Base-by-base conservation (phyloP, 2,888 invertebrate genomes). In the Drosophila silvestris region DNA sequence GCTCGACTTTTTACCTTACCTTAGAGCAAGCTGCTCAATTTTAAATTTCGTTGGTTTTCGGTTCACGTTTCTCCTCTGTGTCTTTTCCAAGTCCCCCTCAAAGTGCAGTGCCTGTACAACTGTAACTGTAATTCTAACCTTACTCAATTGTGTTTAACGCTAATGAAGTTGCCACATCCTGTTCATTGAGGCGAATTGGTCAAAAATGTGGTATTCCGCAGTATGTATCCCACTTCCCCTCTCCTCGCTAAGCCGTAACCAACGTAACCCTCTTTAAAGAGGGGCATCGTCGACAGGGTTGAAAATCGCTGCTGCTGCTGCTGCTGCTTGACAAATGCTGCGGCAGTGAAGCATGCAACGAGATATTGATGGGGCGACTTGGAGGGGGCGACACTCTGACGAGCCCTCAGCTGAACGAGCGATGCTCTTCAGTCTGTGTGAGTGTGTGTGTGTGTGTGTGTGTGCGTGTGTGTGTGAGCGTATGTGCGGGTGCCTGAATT, bases 141-240 rank as follows among this genome's bases (percentile, higher is more conserved):
- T 51, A 60, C 39, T 32, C 62, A 52, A 70, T 56, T 66, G 76
- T 67, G 71, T 75, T 71, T 80, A 76, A 62, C 67, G 73, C 59
- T 77, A 80, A 85, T 82, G 74, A 75, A 81, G 75, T 69, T 68
- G 74, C 81, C 69, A 70, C 89, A 85, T 83, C 89, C 86, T 70
- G 72, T 63, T 61, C 74, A 77, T 68, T 77, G 59, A 62, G 61
- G 56, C 32, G 52, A 58, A 72, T 73, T 63, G 58, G 64, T 26
- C 50, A 58, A 12, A 52, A 32, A 68, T 81, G 54, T 72, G 66
- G 86, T 70, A 41, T 28, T 56, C 37, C 7, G 2, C 19, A 26
- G 2, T 26, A 3, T 19, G 19, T 30, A 32, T 19, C 41, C 39
- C 53, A 30, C 5, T 28, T 14, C n/a, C 30, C 53, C 37, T n/a